A percentile compares a stretch with the other conserved stretches of the same genome.
Evolutionary conservation across 2,113 vertebrate genomes (phyloP).

Genomic region (Phasianus colchicus): DNA sequence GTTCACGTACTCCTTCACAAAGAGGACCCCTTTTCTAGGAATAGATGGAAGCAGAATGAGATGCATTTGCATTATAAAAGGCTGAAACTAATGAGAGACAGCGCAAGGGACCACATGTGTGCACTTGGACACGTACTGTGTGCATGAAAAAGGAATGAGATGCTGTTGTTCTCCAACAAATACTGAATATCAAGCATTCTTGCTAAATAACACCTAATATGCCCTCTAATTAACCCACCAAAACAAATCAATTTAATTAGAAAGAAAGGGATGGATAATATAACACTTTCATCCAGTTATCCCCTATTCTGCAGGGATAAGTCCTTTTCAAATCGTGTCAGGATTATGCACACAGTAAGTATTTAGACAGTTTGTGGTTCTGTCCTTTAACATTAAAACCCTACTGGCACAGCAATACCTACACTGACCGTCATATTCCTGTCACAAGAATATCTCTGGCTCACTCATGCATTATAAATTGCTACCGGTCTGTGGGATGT

Average conservation of each 20-base stretch:
- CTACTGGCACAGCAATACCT: background rate
- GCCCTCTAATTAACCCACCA: conserved; percentile 36
- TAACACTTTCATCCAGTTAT: conserved; percentile 5
- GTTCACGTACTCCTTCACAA: conserved; percentile 87
- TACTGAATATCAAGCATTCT: background rate
- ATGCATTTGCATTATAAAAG: conserved; percentile 37
- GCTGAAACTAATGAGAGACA: background rate
- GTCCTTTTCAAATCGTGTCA: background rate
- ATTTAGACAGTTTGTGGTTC: background rate
- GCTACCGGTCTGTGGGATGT: background rate
- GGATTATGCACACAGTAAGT: background rate
- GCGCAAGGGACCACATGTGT: background rate
- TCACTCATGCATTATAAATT: background rate
- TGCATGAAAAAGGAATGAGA: background rate
- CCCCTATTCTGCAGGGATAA: conserved; percentile 6
- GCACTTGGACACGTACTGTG: rapidly evolving
- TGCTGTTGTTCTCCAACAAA: background rate
- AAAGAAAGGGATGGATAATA: conserved; percentile 4
- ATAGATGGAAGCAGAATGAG: background rate
- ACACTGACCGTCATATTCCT: background rate
- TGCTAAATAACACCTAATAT: background rate
- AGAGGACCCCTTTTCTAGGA: conserved; percentile 81
- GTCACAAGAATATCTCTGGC: background rate
- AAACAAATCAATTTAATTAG: conserved; percentile 48
- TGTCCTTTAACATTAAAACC: background rate